A percentile compares a stretch with the other conserved stretches of the same genome.
Evolutionary conservation across 2,888 invertebrate genomes (phyloP).

Genomic region (Dione juno): DNA sequence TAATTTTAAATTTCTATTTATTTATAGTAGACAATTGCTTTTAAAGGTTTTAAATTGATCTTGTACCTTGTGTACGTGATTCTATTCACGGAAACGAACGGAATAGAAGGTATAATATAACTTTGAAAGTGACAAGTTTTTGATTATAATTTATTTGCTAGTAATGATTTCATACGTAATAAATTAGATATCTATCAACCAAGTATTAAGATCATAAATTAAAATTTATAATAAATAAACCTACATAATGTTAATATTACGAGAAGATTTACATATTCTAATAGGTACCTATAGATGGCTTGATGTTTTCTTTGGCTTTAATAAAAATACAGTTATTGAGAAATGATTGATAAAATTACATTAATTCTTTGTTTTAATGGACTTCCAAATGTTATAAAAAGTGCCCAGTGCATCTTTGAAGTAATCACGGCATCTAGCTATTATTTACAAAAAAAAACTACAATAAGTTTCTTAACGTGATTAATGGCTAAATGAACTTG

Average conservation of each 20-base stretch:
- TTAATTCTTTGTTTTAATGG: background rate
- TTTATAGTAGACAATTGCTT: background rate
- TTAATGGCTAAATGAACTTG: background rate
- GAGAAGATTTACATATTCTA: background rate
- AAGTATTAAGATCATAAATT: background rate
- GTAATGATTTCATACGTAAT: background rate
- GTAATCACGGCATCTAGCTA: background rate
- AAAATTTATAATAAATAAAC: background rate
- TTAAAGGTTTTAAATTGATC: conserved; percentile 3
- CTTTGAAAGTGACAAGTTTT: conserved; percentile 17
- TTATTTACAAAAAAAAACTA: background rate
- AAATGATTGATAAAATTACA: background rate
- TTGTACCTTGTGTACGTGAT: conserved; percentile 14
- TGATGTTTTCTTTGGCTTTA: no score
- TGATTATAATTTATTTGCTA: background rate
- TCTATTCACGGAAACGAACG: conserved; percentile 15
- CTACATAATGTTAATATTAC: background rate
- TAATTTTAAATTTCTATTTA: no score
- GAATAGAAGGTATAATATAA: background rate
- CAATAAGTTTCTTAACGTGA: background rate
- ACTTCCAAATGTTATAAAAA: background rate
- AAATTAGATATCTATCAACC: background rate
- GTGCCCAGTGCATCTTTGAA: conserved; percentile 6
- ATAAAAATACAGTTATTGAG: background rate
- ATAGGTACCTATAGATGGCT: background rate